Conservation (phyloP, 2,797 vertebrate genomes). For the Spheniscus humboldti region DNA sequence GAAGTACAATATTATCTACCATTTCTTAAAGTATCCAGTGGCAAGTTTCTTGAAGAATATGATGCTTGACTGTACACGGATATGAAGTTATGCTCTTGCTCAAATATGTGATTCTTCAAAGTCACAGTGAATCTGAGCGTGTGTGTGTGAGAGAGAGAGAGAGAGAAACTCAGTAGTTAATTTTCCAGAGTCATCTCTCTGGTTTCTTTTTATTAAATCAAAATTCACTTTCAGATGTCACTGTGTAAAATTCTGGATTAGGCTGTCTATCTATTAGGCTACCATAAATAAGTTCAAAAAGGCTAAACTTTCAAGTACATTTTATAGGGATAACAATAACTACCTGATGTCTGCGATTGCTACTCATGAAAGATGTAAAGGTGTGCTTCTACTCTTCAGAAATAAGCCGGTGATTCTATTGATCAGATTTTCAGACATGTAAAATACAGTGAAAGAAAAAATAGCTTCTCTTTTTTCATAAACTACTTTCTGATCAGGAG, state of each 20-base stretch:
- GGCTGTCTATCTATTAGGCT: not conserved
- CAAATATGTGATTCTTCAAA: not conserved
- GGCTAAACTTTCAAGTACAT: not conserved
- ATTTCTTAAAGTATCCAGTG: conserved; percentile 13
- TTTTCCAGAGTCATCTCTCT: not conserved
- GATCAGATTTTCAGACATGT: not conserved
- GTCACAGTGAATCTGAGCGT: not conserved
- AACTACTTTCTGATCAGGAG: not conserved
- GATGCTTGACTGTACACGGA: not conserved
- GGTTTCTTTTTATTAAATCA: not conserved
- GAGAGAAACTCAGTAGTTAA: not conserved
- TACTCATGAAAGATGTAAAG: not conserved
- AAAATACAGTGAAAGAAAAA: not conserved
- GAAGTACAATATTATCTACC: conserved; percentile 20
- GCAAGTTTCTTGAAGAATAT: not conserved
- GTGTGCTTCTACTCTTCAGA: not conserved
- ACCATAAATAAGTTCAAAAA: not conserved
- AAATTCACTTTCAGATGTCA: not conserved
- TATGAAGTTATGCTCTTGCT: not conserved
- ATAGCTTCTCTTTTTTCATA: not conserved
- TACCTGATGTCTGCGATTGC: not conserved
- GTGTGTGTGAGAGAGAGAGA: not conserved
- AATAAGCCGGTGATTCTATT: not conserved
- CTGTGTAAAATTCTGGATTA: not conserved
- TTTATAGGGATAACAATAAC: not conserved